These are phyloP conservation scores for Drosophila meridionalis DNA, from an alignment of 2,888 invertebrate genomes.

Conservation along the genomic window DNA sequence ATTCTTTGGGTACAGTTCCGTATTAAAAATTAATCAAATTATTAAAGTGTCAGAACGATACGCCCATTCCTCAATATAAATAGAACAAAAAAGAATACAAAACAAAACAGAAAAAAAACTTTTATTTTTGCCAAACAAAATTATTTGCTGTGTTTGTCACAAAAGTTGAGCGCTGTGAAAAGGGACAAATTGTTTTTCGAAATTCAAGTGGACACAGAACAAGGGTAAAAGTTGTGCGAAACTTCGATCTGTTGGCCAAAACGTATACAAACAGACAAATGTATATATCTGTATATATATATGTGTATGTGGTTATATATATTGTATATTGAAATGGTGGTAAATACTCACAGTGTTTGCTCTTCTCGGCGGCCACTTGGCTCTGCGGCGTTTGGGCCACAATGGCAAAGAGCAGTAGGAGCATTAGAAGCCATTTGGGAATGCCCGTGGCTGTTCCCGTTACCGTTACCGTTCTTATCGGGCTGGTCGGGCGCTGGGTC, in stretches of 20 bases:
- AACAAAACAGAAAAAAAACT: conserved; percentile 34
- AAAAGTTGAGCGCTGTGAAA: conserved; percentile 16
- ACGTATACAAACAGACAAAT: neutral
- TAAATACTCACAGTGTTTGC: conserved; percentile 84
- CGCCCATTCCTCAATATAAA: conserved; percentile 23
- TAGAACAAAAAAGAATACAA: conserved; percentile 15
- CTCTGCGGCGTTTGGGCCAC: conserved; percentile 77
- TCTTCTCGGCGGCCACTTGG: conserved; percentile 84
- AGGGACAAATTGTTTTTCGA: conserved; percentile 50
- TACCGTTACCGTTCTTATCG: conserved; percentile 5
- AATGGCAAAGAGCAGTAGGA: conserved; percentile 81
- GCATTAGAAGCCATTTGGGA: conserved; percentile 83
- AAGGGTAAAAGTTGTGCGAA: conserved; percentile 53
- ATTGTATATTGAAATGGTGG: conserved; percentile 8
- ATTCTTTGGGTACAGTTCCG: neutral
- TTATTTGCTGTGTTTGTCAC: conserved; percentile 28
- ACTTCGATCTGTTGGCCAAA: conserved; percentile 43
- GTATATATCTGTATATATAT: neutral
- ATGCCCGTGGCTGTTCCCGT: conserved; percentile 55
- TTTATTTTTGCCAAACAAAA: conserved; percentile 39
- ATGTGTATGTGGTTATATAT: neutral
- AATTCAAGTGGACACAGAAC: conserved; percentile 44
- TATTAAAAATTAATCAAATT: conserved; percentile 33
- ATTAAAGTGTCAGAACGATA: conserved; percentile 42
- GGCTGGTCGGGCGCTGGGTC: conserved; percentile 16